Evolutionary conservation across 2,797 vertebrate species (phyloP).

Genomic region (Clarias pachynema): DNA sequence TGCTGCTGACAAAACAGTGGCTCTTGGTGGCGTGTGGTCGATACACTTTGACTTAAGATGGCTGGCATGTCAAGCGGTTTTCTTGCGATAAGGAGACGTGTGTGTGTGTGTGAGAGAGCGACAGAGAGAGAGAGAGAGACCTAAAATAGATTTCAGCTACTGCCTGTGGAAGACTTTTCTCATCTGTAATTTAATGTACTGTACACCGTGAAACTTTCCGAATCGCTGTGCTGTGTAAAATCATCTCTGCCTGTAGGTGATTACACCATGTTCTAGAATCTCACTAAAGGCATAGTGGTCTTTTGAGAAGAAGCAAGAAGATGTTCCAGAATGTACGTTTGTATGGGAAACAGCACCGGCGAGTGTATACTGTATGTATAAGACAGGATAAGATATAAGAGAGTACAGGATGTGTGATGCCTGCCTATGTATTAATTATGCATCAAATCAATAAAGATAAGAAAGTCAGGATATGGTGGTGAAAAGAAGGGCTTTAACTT

Average conservation of each 20-base stretch:
- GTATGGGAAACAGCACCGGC: constrained; percentile 51
- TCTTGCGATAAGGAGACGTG: constrained; percentile 35
- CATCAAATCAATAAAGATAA: constrained; percentile 70
- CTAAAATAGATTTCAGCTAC: constrained; percentile 26
- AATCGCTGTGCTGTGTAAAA: constrained; percentile 48
- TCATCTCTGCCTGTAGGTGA: constrained; percentile 23
- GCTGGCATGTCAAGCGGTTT: constrained; percentile 26
- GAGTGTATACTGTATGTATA: not conserved
- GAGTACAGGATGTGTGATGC: constrained; percentile 28
- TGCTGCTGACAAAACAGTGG: constrained; percentile 30
- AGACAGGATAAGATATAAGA: not conserved
- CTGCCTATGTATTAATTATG: constrained; percentile 64
- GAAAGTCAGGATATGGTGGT: constrained; percentile 30
- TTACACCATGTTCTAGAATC: constrained; percentile 44
- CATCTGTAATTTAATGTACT: constrained; percentile 30
- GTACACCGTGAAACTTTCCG: constrained; percentile 17
- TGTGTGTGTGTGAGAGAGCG: not conserved
- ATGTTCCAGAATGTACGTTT: constrained; percentile 50
- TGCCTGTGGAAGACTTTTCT: constrained; percentile 26
- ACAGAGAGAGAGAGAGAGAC: not conserved
- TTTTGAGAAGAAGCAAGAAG: not conserved
- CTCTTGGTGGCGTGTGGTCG: constrained; percentile 26
- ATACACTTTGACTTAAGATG: constrained; percentile 47
- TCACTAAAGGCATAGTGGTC: constrained; percentile 55
- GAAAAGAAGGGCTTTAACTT: constrained; percentile 35